phyloP scores from a whole-genome alignment of 2,888 invertebrate genomes.

The Brenthis hecate region DNA sequence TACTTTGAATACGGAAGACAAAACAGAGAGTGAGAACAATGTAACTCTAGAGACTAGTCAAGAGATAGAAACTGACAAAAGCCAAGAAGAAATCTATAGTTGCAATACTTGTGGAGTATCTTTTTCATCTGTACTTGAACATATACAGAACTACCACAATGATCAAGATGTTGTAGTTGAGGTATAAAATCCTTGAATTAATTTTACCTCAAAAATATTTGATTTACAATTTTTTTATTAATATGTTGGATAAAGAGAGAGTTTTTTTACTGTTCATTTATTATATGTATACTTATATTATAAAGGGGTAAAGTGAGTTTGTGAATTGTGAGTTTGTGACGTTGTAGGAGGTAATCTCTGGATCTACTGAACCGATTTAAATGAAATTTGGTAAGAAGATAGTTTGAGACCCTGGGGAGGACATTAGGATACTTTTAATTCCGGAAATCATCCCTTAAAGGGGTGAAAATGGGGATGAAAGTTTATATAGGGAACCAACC shows the following conservation, averaged over 20 bases:
- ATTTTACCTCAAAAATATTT: background rate
- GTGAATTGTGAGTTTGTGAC: no score
- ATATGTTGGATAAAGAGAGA: background rate
- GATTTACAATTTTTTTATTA: background rate
- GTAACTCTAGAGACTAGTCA: background rate
- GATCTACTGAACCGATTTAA: no score
- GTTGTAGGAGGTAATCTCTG: no score
- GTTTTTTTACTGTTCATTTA: background rate
- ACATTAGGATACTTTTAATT: no score
- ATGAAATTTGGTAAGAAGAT: no score
- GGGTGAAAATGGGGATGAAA: no score
- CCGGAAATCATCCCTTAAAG: no score
- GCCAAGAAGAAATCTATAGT: constrained; percentile 77
- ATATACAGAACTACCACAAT: constrained; percentile 85
- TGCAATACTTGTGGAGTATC: constrained; percentile 86
- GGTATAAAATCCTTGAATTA: constrained; percentile 51
- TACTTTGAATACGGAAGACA: constrained; percentile 46
- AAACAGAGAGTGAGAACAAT: background rate
- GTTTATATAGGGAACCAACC: no score
- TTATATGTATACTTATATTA: no score
- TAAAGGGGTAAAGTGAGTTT: no score
- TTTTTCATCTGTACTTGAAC: constrained; percentile 85
- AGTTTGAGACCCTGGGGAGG: no score
- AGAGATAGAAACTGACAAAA: constrained; percentile 46
- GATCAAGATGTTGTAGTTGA: constrained; percentile 86